Base-by-base conservation (phyloP, 2,888 invertebrate genomes). In the Acronicta psi region DNA sequence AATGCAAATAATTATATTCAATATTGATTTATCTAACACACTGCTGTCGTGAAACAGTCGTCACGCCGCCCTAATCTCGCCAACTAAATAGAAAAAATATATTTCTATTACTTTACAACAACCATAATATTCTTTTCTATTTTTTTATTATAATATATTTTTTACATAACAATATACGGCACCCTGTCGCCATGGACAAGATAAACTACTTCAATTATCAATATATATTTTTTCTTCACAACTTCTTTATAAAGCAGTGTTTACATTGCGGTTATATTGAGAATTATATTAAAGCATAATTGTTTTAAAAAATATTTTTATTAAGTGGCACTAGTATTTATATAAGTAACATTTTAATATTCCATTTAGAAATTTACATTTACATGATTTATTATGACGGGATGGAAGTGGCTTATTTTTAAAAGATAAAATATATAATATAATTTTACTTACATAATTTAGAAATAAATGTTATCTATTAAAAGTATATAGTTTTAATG, bases 41-140 rank as follows among this genome's bases (percentile, higher is more conserved):
- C 63, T 66, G 62, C 52, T 42, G 38, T 20, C 53, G 47, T 57
- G 56, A 18, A 47, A 53, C 52, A 42, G 29, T 43, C 41, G 13
- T 43, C 58, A 51, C 53, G 52, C 54, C 59, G 31, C 62, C 64
- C 64, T 47, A 64, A 60, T 61, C 75, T 73, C 63, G 77, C 80
- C 82, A 86, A 90, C 80, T 79, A 70, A 88, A 88, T 87, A 82
- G 76, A 85, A 86, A 88, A 89, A 85, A 90, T 88, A 87, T 85
- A 89, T 83, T 81, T 87, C 80, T 88, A 79, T 83, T 80, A 84
- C 78, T 73, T 79, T 74, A 85, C 85, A 89, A 89, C 87, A 89
- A 87, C 80, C 82, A 81, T 79, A 79, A 81, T 79, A 79, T 68
- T 76, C 76, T 70, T 81, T 59, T 65, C 69, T 77, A 75, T 73